Percentiles rank a stretch among this genome's conserved stretches.
Evolutionary conservation across 2,888 invertebrate genomes (phyloP).

Genomic region (Pristionchus mayeri): DNA sequence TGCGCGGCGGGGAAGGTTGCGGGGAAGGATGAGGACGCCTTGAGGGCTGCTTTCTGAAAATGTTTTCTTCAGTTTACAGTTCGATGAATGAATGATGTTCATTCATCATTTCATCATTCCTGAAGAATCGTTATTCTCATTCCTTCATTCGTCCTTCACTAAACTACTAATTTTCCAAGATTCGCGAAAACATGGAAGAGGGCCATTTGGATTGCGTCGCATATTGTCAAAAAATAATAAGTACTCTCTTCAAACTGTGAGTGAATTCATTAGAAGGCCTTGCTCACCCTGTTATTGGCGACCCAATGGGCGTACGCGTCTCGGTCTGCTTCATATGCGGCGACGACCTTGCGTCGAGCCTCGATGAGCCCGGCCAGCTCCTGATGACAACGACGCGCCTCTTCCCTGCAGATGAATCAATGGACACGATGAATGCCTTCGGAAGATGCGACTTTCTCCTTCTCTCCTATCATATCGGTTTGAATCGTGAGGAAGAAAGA

Average conservation of each 20-base stretch:
- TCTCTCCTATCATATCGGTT: too few relatives aligned
- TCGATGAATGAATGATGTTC: not conserved
- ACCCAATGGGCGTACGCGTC: conserved; percentile 60
- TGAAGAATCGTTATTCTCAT: not conserved
- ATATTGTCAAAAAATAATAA: too few relatives aligned
- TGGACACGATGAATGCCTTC: too few relatives aligned
- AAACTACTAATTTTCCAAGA: too few relatives aligned
- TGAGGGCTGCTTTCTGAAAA: conserved; percentile 49
- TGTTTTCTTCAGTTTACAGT: too few relatives aligned
- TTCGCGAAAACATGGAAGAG: too few relatives aligned
- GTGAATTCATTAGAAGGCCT: too few relatives aligned
- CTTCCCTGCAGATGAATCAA: conserved; percentile 34
- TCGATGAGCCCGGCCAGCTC: conserved; percentile 52
- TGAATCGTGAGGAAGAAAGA: too few relatives aligned
- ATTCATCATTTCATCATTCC: not conserved
- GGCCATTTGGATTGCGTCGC: too few relatives aligned
- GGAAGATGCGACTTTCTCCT: too few relatives aligned
- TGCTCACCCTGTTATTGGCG: conserved; percentile 49
- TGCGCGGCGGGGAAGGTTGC: conserved; percentile 41
- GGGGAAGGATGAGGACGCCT: conserved; percentile 50
- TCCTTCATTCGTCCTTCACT: not conserved
- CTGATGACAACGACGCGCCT: conserved; percentile 31
- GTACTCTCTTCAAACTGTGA: too few relatives aligned
- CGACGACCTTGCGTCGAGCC: conserved; percentile 55
- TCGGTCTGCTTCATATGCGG: conserved; percentile 56